A percentile compares a stretch with the other conserved stretches of the same genome.
Conservation (phyloP, 2,797 vertebrate genomes). For the Merluccius polli region DNA sequence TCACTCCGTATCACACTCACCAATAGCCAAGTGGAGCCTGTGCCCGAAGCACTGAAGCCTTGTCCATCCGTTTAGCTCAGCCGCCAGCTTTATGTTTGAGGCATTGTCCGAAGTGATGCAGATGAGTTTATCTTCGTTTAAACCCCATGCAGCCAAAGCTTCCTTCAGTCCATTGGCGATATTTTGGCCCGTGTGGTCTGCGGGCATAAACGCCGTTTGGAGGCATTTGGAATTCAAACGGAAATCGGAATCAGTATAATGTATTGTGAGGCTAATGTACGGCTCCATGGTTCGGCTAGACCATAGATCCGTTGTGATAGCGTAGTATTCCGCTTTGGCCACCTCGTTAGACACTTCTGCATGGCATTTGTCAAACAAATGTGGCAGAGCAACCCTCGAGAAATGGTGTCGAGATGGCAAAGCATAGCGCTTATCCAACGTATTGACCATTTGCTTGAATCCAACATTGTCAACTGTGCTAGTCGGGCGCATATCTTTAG, state of each 20-base stretch:
- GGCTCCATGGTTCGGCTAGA: too few relatives aligned
- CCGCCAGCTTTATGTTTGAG: background rate
- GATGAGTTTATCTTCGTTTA: background rate
- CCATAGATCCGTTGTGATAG: background rate
- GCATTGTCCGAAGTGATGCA: background rate
- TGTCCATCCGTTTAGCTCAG: background rate
- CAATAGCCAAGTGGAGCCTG: background rate
- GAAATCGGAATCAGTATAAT: background rate
- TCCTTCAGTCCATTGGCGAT: background rate
- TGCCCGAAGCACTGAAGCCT: background rate
- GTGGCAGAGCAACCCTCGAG: too few relatives aligned
- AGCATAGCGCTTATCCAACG: too few relatives aligned
- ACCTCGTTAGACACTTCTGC: background rate
- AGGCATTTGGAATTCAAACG: background rate
- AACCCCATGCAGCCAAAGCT: background rate
- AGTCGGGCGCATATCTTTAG: background rate
- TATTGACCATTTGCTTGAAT: background rate
- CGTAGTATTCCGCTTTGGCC: background rate
- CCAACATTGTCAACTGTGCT: background rate
- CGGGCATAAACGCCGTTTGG: background rate
- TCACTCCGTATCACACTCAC: background rate
- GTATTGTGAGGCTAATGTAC: background rate
- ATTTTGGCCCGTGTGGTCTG: background rate
- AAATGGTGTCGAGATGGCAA: too few relatives aligned
- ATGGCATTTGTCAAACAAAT: background rate